Evolutionary conservation across 64 coral and sea anemone genomes (phyloP).

Genomic region (Montipora capricornis): DNA sequence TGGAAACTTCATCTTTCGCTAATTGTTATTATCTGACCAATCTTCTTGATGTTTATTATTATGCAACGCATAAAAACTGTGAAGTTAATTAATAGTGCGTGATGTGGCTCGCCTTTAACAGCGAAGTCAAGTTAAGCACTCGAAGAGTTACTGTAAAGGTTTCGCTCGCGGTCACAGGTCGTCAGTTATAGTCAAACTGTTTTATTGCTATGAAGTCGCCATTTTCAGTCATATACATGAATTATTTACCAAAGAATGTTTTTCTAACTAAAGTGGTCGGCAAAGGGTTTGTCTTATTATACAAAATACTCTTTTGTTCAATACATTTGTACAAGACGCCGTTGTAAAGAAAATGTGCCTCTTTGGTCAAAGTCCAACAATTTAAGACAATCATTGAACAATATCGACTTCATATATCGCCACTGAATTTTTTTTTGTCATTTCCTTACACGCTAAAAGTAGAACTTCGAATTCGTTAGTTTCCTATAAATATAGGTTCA

Average conservation of each 20-base stretch:
- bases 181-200: too few relatives aligned
- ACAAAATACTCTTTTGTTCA: constrained; percentile 11
- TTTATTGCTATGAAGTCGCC: neutral
- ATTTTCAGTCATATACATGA: neutral
- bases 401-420: neutral
- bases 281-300: constrained; percentile 1
- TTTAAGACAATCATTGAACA: neutral
- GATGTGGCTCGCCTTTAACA: neutral
- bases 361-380: neutral
- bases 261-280: constrained; percentile 20
- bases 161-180: too few relatives aligned
- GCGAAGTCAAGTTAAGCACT: too few relatives aligned
- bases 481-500: neutral
- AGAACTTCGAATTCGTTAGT: constrained; percentile 12
- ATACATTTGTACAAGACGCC: neutral
- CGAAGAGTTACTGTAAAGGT: too few relatives aligned
- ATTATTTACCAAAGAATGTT: constrained; percentile 19
- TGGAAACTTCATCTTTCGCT: constrained; percentile 21
- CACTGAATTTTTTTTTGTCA: neutral
- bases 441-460: neutral
- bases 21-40: constrained; percentile 26
- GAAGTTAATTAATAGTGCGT: neutral
- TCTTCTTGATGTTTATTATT: constrained; percentile 28
- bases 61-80: neutral
- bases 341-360: neutral